phyloP scores from a whole-genome alignment of 2,797 vertebrate species.

The Schizopygopsis malacanthus region DNA sequence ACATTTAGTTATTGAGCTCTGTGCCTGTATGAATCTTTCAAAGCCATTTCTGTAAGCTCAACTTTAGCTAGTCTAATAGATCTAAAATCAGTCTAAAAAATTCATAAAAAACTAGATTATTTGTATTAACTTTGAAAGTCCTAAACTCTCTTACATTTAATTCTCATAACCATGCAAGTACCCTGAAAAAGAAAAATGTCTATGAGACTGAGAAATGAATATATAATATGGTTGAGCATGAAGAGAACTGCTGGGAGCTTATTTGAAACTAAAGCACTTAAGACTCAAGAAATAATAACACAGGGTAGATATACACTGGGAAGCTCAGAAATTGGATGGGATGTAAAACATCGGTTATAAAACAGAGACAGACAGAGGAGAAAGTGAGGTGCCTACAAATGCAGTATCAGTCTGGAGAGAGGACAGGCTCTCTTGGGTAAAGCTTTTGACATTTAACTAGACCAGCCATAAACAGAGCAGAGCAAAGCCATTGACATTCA shows the following conservation, averaged over 20 bases:
- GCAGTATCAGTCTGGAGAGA: conserved; percentile 35
- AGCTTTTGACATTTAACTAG: conserved; percentile 77
- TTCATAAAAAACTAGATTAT: background rate
- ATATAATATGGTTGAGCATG: background rate
- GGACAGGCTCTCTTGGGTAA: conserved; percentile 54
- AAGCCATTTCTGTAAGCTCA: background rate
- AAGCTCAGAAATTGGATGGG: conserved; percentile 1
- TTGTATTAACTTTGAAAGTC: background rate
- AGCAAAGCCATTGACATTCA: conserved; percentile 74
- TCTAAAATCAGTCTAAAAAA: background rate
- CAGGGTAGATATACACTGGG: background rate
- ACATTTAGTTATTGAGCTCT: background rate
- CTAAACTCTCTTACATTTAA: background rate
- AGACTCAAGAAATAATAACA: background rate
- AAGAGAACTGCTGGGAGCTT: background rate
- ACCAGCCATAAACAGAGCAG: conserved; percentile 67
- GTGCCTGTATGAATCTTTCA: background rate
- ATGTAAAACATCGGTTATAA: conserved; percentile 5
- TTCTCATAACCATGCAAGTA: background rate
- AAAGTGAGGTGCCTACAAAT: conserved; percentile 61
- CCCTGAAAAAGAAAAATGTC: background rate
- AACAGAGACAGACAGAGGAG: conserved; percentile 48
- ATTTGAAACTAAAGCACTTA: background rate
- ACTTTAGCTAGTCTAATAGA: background rate
- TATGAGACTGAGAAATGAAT: background rate